These are phyloP conservation scores for Ischnura elegans DNA, from an alignment of 2,888 invertebrate species.

Conservation along the genomic window DNA sequence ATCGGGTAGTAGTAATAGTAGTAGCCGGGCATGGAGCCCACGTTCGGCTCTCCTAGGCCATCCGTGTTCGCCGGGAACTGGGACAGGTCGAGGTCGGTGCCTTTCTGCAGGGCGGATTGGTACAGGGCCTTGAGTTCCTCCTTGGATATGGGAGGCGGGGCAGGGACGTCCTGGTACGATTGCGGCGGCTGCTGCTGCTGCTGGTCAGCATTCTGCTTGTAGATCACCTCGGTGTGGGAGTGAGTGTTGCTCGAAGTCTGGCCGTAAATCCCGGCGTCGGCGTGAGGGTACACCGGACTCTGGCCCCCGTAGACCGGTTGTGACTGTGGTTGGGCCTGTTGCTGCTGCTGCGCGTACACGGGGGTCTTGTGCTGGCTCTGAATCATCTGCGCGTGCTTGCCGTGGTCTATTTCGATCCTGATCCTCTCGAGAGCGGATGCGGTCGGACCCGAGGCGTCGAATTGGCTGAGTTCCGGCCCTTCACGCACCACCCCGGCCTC, in stretches of 20 bases:
- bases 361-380: slow-evolving; percentile 16
- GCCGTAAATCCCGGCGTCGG: neutral
- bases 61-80: slow-evolving; percentile 6
- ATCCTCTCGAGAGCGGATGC: neutral
- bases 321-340: neutral
- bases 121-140: slow-evolving; percentile 29
- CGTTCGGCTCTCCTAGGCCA: slow-evolving; percentile 37
- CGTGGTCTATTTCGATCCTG: slow-evolving; percentile 9
- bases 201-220: neutral
- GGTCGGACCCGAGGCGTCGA: neutral
- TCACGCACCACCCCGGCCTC: slow-evolving; percentile 32
- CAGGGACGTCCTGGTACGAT: neutral
- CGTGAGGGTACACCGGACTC: neutral
- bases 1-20: slow-evolving; percentile 58
- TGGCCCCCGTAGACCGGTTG: too few relatives aligned
- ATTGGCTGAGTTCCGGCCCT: neutral
- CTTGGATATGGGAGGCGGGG: slow-evolving; percentile 38
- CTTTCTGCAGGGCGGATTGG: slow-evolving; percentile 38
- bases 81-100: slow-evolving; percentile 13
- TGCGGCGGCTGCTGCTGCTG: neutral
- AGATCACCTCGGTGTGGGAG: neutral
- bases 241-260: neutral
- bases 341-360: neutral
- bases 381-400: slow-evolving; percentile 44
- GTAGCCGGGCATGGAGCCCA: slow-evolving; percentile 44